These are phyloP conservation scores for Dromas ardeola DNA, from an alignment of 2,113 vertebrate genomes.

Conservation along the genomic window DNA sequence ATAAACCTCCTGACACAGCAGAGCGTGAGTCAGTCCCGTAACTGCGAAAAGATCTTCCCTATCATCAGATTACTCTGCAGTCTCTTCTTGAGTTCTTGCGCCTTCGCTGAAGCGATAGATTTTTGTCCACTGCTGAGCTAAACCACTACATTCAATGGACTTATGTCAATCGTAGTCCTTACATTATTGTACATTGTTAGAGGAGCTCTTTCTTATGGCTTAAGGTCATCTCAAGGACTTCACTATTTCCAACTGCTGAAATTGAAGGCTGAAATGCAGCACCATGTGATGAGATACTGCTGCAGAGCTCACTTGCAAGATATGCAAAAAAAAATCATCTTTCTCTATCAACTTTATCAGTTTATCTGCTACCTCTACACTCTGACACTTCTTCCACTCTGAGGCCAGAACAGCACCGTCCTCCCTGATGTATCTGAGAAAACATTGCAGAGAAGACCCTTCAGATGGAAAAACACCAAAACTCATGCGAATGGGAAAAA, in stretches of 20 bases:
- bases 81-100: not conserved
- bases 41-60: not conserved
- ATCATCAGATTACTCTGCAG: not conserved
- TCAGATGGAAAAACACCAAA: not conserved
- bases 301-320: not conserved
- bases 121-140: not conserved
- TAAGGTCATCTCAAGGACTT: not conserved
- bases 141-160: not conserved
- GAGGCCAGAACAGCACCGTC: not conserved
- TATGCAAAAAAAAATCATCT: not conserved
- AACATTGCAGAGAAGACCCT: not conserved
- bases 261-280: not conserved
- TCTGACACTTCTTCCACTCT: not conserved
- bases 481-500: not conserved
- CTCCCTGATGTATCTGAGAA: not conserved
- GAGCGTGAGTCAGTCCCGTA: conserved; percentile 34
- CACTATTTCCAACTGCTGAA: not conserved
- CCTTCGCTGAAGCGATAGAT: not conserved
- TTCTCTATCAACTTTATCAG: not conserved
- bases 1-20: conserved; percentile 49
- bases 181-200: not conserved
- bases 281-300: not conserved
- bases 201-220: not conserved
- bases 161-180: accelerated
- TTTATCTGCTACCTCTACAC: not conserved